Evolutionary conservation across 2,113 vertebrate genomes (phyloP).

Genomic region (Picathartes gymnocephalus): DNA sequence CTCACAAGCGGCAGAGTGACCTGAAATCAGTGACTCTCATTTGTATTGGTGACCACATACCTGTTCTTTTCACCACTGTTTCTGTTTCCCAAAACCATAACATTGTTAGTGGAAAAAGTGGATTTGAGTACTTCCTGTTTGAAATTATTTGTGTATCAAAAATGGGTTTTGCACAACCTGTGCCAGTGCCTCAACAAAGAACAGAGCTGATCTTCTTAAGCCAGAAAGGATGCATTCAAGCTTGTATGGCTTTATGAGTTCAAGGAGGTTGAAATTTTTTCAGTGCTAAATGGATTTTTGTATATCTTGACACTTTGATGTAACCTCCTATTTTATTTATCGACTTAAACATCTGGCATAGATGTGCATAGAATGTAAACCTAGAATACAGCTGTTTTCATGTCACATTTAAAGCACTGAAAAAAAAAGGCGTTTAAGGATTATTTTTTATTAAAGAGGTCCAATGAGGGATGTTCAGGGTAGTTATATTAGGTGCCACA

Average conservation of each 20-base stretch:
- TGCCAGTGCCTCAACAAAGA: constrained; percentile 73
- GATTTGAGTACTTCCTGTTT: constrained; percentile 66
- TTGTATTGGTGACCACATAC: background rate
- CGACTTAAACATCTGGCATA: constrained; percentile 68
- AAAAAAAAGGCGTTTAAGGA: constrained; percentile 57
- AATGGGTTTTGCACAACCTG: constrained; percentile 73
- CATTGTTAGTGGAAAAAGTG: constrained; percentile 69
- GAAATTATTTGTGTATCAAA: constrained; percentile 69
- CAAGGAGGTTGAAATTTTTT: constrained; percentile 64
- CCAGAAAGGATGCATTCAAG: constrained; percentile 64
- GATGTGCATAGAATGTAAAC: constrained; percentile 69
- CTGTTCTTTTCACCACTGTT: constrained; percentile 66
- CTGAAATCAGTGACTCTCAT: background rate
- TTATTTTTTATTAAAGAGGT: constrained; percentile 66
- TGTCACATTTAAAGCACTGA: constrained; percentile 71
- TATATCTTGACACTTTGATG: constrained; percentile 70
- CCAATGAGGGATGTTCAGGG: constrained; percentile 69
- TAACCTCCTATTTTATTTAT: constrained; percentile 71
- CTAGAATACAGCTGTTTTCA: constrained; percentile 61
- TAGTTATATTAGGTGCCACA: constrained; percentile 70
- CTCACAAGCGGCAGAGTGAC: background rate
- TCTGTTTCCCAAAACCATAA: constrained; percentile 70
- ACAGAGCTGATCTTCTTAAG: constrained; percentile 69
- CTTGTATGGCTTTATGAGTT: constrained; percentile 69
- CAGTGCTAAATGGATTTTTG: constrained; percentile 68